Percentiles rank a stretch among this genome's conserved stretches.
These are phyloP conservation scores for Hypanus sabinus DNA, from an alignment of 2,113 vertebrate species.

Conservation along the genomic window DNA sequence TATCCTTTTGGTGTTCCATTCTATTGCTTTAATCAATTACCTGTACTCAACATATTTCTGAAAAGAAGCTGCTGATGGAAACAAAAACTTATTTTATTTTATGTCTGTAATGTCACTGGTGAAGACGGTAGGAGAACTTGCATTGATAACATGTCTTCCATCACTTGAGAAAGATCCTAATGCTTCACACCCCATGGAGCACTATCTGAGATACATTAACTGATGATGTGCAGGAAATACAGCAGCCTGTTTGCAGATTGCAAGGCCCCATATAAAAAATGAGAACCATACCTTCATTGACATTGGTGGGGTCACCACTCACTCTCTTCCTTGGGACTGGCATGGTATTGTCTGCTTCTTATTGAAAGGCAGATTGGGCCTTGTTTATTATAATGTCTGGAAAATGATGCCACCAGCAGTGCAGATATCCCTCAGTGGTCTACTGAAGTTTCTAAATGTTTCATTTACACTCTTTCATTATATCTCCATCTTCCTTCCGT, in stretches of 20 bases:
- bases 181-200: neutral
- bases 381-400: neutral
- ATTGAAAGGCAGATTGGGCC: neutral
- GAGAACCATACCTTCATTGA: neutral
- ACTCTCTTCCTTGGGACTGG: neutral
- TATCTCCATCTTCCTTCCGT: neutral
- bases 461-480: neutral
- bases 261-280: neutral
- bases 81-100: neutral
- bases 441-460: neutral
- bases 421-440: neutral
- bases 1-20: conserved; percentile 15
- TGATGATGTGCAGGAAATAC: neutral
- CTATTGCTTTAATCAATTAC: conserved; percentile 31
- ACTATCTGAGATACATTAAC: neutral
- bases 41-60: conserved; percentile 1
- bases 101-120: neutral
- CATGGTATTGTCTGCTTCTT: neutral
- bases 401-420: neutral
- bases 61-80: neutral
- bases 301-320: neutral
- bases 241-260: neutral
- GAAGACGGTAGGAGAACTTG: neutral
- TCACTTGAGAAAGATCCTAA: neutral
- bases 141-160: neutral